A percentile compares a stretch with the other conserved stretches of the same genome.
These are phyloP conservation scores for Campoplex capitator DNA, from an alignment of 2,888 invertebrate genomes.

Conservation along the genomic window DNA sequence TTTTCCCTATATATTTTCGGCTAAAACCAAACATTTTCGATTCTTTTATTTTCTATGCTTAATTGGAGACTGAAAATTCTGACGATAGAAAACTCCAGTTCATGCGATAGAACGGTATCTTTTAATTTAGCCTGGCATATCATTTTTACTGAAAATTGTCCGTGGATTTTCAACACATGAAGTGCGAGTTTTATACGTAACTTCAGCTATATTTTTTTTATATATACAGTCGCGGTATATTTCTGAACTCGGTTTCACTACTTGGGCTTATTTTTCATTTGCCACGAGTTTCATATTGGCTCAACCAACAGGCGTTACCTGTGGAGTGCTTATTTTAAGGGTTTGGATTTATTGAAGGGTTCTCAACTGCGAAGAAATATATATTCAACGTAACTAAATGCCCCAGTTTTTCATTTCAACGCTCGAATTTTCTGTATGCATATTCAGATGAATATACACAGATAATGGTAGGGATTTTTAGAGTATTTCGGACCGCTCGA, in stretches of 20 bases:
- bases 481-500: not conserved
- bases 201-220: not conserved
- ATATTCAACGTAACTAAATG: slow-evolving; percentile 3
- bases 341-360: slow-evolving; percentile 7
- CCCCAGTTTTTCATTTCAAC: not conserved
- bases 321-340: slow-evolving; percentile 8
- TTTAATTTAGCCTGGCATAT: not conserved
- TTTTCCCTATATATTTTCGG: not conserved
- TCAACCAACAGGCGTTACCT: not conserved
- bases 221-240: not conserved
- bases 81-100: not conserved
- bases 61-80: not conserved
- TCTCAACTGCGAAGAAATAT: not conserved
- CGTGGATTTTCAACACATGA: not conserved
- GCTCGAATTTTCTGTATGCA: not conserved
- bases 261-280: not conserved
- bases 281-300: not conserved
- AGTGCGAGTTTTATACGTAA: not conserved
- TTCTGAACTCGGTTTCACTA: not conserved
- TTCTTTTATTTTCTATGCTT: not conserved
- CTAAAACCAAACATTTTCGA: not conserved
- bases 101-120: not conserved
- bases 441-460: not conserved
- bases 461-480: not conserved
- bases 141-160: not conserved